phyloP scores from a whole-genome alignment of 2,113 vertebrate genomes.

The Aviceda subcristata region DNA sequence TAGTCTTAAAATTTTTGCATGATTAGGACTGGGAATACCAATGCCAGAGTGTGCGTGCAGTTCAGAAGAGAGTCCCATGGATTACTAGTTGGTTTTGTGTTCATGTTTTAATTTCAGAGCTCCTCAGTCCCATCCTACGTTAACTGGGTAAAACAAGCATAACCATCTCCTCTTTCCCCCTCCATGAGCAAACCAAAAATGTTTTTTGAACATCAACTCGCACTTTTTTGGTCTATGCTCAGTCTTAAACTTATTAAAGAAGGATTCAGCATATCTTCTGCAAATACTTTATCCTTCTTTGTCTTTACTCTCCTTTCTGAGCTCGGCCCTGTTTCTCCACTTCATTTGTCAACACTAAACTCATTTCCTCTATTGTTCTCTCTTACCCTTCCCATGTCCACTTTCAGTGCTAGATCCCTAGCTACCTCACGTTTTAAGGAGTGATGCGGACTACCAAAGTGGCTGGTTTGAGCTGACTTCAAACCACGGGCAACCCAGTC shows the following conservation, averaged over 20 bases:
- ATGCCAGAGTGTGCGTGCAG: neutral
- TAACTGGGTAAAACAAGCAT: neutral
- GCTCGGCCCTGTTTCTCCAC: neutral
- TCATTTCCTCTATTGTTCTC: fast-evolving
- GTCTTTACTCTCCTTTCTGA: neutral
- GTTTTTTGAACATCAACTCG: neutral
- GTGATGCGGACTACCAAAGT: neutral
- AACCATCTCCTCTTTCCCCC: neutral
- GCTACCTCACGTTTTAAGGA: neutral
- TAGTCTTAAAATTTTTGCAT: neutral
- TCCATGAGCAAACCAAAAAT: neutral
- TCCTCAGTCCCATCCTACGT: neutral
- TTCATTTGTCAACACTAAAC: neutral
- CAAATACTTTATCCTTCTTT: neutral
- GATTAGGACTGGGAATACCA: neutral
- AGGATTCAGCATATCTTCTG: neutral
- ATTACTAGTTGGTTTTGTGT: neutral
- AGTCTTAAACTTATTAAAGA: neutral
- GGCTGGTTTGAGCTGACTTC: neutral
- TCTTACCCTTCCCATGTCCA: neutral
- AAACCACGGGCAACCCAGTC: neutral
- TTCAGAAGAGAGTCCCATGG: neutral
- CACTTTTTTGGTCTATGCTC: neutral
- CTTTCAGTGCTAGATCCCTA: neutral
- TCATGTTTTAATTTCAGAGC: neutral